These are phyloP conservation scores for Cyphomyrmex costatus DNA, from an alignment of 1,140 invertebrate genomes.

Conservation along the genomic window DNA sequence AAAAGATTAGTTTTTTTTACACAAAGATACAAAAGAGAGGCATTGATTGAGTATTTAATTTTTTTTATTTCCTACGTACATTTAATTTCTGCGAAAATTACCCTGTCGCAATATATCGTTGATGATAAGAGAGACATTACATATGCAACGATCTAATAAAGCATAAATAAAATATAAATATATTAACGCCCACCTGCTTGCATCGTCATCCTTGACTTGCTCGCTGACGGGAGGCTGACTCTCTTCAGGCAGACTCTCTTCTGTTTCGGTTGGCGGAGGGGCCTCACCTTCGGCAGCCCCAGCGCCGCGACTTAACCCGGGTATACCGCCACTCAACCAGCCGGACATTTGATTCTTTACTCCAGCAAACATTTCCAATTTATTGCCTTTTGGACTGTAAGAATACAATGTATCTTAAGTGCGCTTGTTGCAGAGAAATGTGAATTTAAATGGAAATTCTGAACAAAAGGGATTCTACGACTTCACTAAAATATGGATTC, in stretches of 20 bases:
- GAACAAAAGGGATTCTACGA: background rate
- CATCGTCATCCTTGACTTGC: constrained; percentile 92
- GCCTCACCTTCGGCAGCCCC: constrained; percentile 83
- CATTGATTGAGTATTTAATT: background rate
- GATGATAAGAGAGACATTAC: background rate
- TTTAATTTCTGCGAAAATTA: background rate
- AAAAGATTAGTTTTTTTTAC: background rate
- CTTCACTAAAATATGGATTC: background rate
- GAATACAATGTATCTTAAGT: background rate
- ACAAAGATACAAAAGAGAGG: background rate
- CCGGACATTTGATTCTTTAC: constrained; percentile 93
- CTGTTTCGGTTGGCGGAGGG: constrained; percentile 84
- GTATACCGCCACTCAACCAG: constrained; percentile 91
- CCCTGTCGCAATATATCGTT: background rate
- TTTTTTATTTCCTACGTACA: background rate
- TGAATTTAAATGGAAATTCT: background rate
- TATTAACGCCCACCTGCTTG: constrained; percentile 87
- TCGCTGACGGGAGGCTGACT: constrained; percentile 85
- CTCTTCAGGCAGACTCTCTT: constrained; percentile 84
- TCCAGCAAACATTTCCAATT: constrained; percentile 92
- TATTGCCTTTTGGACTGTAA: constrained; percentile 89
- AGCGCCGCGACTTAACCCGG: constrained; percentile 89
- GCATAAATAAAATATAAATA: constrained; percentile 13
- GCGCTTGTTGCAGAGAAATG: background rate
- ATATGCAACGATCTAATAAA: constrained; percentile 6